Conservation (phyloP, 2,113 vertebrate species). For the Maccullochella peelii region DNA sequence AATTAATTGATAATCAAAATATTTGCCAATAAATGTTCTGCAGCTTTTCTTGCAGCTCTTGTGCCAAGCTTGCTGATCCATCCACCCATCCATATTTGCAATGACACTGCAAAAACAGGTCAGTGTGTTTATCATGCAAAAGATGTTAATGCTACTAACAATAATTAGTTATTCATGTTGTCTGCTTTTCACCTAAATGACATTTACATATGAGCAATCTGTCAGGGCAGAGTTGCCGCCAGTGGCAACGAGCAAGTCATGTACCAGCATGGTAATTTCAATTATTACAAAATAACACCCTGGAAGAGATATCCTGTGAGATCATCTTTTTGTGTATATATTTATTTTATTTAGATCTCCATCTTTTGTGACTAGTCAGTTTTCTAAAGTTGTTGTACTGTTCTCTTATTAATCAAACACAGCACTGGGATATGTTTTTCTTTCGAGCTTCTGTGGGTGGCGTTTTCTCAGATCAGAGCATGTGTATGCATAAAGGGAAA, state of each 20-base stretch:
- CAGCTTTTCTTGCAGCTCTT: too few relatives aligned
- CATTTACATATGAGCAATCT: slow-evolving; percentile 51
- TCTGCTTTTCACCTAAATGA: slow-evolving; percentile 24
- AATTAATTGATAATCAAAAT: neutral
- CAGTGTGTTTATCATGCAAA: slow-evolving; percentile 6
- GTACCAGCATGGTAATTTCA: slow-evolving; percentile 25
- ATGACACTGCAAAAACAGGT: neutral
- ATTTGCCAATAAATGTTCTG: too few relatives aligned
- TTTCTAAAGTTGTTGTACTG: neutral
- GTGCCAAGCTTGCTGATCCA: too few relatives aligned
- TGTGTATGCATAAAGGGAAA: slow-evolving; percentile 36
- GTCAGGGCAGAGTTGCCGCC: slow-evolving; percentile 28
- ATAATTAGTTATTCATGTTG: slow-evolving; percentile 17
- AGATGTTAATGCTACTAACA: slow-evolving; percentile 20
- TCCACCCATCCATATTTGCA: too few relatives aligned
- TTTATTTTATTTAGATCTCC: neutral
- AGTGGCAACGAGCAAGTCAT: slow-evolving; percentile 13
- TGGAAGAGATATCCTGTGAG: neutral
- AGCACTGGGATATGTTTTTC: neutral
- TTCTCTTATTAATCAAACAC: slow-evolving; percentile 13
- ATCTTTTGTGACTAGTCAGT: neutral
- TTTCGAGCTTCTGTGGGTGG: slow-evolving; percentile 14
- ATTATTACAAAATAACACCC: slow-evolving; percentile 11
- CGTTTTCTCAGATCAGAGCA: slow-evolving; percentile 29
- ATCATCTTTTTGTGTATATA: neutral